Percentiles rank a stretch among this genome's conserved stretches.
phyloP scores from a whole-genome alignment of 2,797 vertebrate species.

The Acomys russatus region DNA sequence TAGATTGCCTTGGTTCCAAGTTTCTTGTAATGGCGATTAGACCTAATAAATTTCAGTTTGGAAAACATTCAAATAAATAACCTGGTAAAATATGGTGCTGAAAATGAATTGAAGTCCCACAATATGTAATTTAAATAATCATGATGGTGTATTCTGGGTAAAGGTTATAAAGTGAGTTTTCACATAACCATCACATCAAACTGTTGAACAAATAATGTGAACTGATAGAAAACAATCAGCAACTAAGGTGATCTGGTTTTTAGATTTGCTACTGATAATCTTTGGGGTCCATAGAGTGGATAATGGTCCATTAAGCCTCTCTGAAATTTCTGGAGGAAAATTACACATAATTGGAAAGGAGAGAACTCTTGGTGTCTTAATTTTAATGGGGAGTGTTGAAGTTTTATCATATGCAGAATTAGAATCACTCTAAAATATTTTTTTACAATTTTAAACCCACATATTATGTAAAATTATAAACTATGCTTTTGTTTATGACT shows the following conservation, averaged over 20 bases:
- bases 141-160: neutral
- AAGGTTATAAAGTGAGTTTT: neutral
- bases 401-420: neutral
- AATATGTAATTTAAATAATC: neutral
- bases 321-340: neutral
- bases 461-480: neutral
- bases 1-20: neutral
- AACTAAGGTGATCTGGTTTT: neutral
- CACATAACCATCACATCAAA: neutral
- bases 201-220: neutral
- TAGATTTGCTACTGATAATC: neutral
- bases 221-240: neutral
- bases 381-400: neutral
- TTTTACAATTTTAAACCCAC: neutral
- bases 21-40: neutral
- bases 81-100: neutral
- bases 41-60: neutral
- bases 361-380: neutral
- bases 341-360: neutral
- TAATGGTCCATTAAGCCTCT: neutral
- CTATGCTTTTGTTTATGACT: neutral
- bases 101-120: neutral
- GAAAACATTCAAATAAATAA: constrained; percentile 3
- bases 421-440: neutral
- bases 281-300: neutral